Conservation (phyloP, 1,140 invertebrate species). For the Drosophila ercepeae region DNA sequence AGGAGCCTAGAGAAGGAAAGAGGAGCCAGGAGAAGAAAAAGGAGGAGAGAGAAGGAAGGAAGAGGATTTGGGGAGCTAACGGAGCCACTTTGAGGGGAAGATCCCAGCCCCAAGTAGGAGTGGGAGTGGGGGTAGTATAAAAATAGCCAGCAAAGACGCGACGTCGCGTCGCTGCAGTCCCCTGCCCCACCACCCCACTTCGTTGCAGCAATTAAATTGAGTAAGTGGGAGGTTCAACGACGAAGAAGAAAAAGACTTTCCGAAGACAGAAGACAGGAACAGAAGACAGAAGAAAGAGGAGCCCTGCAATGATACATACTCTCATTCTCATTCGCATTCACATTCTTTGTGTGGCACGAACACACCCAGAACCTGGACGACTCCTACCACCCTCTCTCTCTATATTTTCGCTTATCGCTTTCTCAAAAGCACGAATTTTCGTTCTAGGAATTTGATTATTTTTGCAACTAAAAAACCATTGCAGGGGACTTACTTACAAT, state of each 20-base stretch:
- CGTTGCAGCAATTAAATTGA: constrained; percentile 79
- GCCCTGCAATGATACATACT: constrained; percentile 28
- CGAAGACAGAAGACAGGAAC: constrained; percentile 19
- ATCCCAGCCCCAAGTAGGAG: too few relatives aligned
- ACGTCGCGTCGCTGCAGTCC: constrained; percentile 37
- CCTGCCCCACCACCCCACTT: too few relatives aligned
- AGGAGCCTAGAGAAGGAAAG: constrained; percentile 53
- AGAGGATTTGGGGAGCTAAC: too few relatives aligned
- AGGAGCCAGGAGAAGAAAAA: constrained; percentile 1
- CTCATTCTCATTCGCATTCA: constrained; percentile 3
- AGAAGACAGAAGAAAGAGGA: constrained; percentile 30
- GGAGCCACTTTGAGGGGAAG: too few relatives aligned
- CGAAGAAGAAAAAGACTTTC: constrained; percentile 52
- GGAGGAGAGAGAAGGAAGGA: too few relatives aligned
- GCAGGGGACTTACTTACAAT: constrained; percentile 30
- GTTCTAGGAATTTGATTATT: constrained; percentile 74
- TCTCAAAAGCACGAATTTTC: constrained; percentile 48
- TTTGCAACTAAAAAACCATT: constrained; percentile 6
- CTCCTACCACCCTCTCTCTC: background rate
- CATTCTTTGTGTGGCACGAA: constrained; percentile 42
- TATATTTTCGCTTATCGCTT: constrained; percentile 48
- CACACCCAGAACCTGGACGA: constrained; percentile 9
- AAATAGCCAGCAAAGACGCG: constrained; percentile 60
- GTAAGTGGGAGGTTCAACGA: constrained; percentile 68
- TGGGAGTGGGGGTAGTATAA: constrained; percentile 61